Evolutionary conservation across 2,888 invertebrate species (phyloP), one percentile per base, ranked within the genome.

Genomic region (Drosophila limbata): DNA sequence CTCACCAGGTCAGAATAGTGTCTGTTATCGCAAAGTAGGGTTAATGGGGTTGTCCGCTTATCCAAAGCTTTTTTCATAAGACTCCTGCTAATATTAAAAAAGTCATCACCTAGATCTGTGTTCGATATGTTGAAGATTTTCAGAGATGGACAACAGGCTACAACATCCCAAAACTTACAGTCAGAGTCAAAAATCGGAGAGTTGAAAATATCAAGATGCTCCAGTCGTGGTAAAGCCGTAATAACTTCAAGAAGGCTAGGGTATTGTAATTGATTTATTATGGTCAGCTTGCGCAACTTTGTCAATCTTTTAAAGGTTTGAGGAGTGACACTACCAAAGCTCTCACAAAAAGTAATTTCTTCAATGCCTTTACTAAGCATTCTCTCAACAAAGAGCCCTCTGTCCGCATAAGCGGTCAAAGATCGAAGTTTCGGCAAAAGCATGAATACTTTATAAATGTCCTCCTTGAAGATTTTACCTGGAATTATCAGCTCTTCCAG

Each of bases 401-500:
- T n/a, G 1, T 10, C 0, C 6, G 8, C 2, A 13, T 10, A 10
- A 15, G n/a, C n/a, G n/a, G 42, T 33, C 9, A 73, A 6, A 8
- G 3, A 31, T 28, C 21, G 56, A 10, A 74, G 53, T 2, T 51
- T 51, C 10, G 72, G 61, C 8, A 72, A 59, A 1, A 6, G 5
- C 9, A 55, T 13, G 1, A 55, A 1, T 1, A 1, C 25, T 1
- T 11, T 19, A 13, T 25, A 1, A 31, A 37, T 31, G 1, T n/a
- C 11, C 1, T 3, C 1, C 3, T 11, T 6, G 3, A 42, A 4
- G 2, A 2, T 0, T 0, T 13, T 3, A 0, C 13, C 13, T 4
- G 21, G 13, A 9, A 51, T 0, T 28, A 21, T 13, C 5, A 77
- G 19, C n/a, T 70, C 35, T 31, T 71, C 66, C n/a, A 73, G 31